phyloP scores from a whole-genome alignment of 2,113 vertebrate species.

The Craseonycteris thonglongyai region DNA sequence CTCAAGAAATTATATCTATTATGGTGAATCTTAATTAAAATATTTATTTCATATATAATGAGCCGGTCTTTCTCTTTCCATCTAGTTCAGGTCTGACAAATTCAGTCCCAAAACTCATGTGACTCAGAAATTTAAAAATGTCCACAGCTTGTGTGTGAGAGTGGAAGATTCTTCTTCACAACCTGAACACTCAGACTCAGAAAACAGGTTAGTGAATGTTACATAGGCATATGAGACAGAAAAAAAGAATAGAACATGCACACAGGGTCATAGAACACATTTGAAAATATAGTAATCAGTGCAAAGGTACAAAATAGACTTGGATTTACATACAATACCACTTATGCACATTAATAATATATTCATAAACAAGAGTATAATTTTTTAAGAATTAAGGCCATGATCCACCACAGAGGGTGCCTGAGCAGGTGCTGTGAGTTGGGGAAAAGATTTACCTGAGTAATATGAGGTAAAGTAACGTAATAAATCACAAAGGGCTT shows the following conservation, averaged over 20 bases:
- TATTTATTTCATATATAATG: background rate
- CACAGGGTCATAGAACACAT: background rate
- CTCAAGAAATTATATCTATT: too few species aligned
- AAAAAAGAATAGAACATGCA: background rate
- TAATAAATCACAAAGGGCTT: background rate
- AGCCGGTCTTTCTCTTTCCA: background rate
- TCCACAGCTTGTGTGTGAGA: background rate
- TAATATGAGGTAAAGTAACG: background rate
- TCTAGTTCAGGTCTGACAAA: background rate
- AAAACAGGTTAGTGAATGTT: background rate
- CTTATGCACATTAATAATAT: background rate
- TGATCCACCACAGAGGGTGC: background rate
- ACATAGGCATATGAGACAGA: fast-evolving
- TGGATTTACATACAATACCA: background rate
- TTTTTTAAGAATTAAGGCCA: background rate
- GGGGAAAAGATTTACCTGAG: background rate
- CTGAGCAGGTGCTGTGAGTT: background rate
- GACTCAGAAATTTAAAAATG: background rate
- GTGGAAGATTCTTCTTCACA: background rate
- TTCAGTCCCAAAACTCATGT: background rate
- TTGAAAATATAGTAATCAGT: background rate
- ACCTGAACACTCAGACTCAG: fast-evolving
- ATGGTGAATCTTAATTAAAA: background rate
- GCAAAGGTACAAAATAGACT: background rate
- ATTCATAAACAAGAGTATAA: background rate